Evolutionary conservation across 2,113 vertebrate species (phyloP).

Genomic region (Elaphurus davidianus): DNA sequence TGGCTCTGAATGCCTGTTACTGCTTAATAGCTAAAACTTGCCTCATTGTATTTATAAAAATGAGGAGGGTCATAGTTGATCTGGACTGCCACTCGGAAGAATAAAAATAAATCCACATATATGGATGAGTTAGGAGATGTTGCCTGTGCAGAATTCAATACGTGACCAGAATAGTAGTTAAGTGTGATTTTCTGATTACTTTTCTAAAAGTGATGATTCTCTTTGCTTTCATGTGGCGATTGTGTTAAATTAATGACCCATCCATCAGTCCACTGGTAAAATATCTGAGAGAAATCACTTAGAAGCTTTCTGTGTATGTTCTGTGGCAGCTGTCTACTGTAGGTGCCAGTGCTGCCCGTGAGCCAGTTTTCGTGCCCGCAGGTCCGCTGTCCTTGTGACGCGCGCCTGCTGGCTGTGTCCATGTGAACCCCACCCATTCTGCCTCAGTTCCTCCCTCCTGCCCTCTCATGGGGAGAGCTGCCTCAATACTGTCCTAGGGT

Average conservation of each 20-base stretch:
- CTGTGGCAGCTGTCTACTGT: background rate
- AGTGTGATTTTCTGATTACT: background rate
- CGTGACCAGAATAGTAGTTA: background rate
- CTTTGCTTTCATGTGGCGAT: background rate
- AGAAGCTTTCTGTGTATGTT: background rate
- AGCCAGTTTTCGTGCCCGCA: background rate
- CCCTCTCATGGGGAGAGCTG: background rate
- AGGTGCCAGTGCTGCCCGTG: background rate
- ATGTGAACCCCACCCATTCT: fast-evolving
- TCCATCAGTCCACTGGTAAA: background rate
- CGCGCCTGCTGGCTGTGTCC: background rate
- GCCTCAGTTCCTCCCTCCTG: background rate
- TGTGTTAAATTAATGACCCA: background rate
- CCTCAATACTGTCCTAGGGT: background rate
- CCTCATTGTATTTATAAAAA: background rate
- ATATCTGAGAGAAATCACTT: background rate
- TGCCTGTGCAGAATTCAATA: background rate
- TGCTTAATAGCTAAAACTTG: background rate
- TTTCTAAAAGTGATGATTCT: background rate
- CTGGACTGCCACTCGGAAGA: background rate
- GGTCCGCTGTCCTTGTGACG: background rate
- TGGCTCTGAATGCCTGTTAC: background rate
- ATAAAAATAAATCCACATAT: background rate
- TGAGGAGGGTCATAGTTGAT: background rate
- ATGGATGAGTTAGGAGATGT: background rate